Conservation (phyloP, 2,797 vertebrate genomes). For the Tenualosa ilisha region DNA sequence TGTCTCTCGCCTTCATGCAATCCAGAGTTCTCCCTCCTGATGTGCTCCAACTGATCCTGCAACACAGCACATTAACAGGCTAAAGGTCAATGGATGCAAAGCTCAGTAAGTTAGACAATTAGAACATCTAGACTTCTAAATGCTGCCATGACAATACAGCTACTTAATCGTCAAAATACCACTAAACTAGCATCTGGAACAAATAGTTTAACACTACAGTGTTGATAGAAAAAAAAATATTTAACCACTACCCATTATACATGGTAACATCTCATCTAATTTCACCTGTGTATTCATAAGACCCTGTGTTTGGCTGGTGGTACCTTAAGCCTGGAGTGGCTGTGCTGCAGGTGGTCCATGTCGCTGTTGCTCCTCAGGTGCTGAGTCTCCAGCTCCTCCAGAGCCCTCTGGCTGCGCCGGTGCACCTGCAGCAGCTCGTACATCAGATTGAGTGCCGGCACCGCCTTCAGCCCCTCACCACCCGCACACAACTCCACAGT, state of each 20-base stretch:
- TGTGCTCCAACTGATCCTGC: constrained; percentile 92
- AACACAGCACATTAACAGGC: constrained; percentile 39
- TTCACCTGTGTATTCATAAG: background rate
- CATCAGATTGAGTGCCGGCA: constrained; percentile 84
- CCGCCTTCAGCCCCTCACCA: constrained; percentile 70
- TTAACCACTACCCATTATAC: background rate
- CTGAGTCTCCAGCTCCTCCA: constrained; percentile 87
- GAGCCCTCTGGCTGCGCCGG: constrained; percentile 76
- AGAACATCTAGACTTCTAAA: background rate
- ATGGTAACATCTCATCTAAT: background rate
- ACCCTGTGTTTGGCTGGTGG: too few relatives aligned
- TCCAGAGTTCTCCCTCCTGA: constrained; percentile 87
- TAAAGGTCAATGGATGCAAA: background rate
- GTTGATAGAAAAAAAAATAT: too few relatives aligned
- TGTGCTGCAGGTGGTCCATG: constrained; percentile 88
- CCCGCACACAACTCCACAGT: constrained; percentile 72
- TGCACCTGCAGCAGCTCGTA: constrained; percentile 89
- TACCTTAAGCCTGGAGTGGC: constrained; percentile 89
- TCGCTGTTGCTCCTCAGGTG: constrained; percentile 86
- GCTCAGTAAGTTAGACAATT: background rate
- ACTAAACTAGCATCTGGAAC: background rate
- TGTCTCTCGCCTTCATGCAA: constrained; percentile 92
- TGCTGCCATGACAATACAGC: too few relatives aligned
- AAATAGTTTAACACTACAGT: background rate
- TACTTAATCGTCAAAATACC: background rate